Conservation (phyloP, 2,113 vertebrate species). For the Taxidea taxus region DNA sequence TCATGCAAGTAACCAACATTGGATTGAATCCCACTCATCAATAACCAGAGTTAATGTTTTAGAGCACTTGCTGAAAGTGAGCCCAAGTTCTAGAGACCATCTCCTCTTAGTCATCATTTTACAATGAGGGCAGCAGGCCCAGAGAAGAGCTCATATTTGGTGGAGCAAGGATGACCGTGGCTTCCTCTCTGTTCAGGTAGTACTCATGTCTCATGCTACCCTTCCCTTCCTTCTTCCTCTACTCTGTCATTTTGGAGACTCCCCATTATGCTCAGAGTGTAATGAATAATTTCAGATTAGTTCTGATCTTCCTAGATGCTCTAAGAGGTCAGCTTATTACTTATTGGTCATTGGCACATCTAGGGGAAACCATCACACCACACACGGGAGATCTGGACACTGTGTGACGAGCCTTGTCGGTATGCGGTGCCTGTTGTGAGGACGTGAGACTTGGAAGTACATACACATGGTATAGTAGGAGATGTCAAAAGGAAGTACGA, state of each 20-base stretch:
- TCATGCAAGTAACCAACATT: rapidly evolving
- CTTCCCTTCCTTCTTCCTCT: rapidly evolving
- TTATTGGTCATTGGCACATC: not conserved
- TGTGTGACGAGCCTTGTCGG: not conserved
- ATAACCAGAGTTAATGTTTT: not conserved
- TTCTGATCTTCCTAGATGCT: not conserved
- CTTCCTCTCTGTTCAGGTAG: too few relatives aligned
- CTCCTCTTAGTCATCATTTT: not conserved
- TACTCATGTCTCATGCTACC: rapidly evolving
- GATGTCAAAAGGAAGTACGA: not conserved
- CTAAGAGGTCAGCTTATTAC: not conserved
- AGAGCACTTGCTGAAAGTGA: not conserved
- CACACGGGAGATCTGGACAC: not conserved
- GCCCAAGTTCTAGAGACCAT: not conserved
- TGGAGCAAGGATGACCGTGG: not conserved
- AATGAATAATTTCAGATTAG: too few relatives aligned
- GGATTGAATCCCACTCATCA: not conserved
- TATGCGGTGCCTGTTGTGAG: not conserved
- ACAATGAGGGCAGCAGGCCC: rapidly evolving
- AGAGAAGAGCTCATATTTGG: too few relatives aligned
- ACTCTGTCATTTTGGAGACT: not conserved
- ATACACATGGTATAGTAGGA: too few relatives aligned
- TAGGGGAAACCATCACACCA: rapidly evolving
- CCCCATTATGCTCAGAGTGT: not conserved
- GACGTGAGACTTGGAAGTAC: not conserved